These are phyloP conservation scores for Drosophila meridiana DNA, from an alignment of 2,888 invertebrate genomes.

Conservation along the genomic window DNA sequence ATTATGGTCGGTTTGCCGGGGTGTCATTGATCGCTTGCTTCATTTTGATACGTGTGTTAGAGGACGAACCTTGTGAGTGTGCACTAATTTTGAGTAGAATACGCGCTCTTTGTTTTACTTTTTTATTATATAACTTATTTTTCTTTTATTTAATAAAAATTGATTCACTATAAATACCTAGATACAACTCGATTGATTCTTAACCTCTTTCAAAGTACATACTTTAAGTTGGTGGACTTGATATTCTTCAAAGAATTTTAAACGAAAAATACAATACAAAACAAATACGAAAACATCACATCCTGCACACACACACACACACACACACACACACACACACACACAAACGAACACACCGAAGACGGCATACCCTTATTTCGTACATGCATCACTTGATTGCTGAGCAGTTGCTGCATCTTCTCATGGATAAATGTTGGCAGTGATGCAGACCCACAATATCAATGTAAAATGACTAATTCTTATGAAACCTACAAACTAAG, in stretches of 20 bases:
- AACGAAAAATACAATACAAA: conserved; percentile 23
- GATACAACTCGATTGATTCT: conserved; percentile 57
- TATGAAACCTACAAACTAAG: conserved; percentile 57
- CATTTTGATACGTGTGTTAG: conserved; percentile 1
- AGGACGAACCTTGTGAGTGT: conserved; percentile 3
- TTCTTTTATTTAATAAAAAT: conserved; percentile 74
- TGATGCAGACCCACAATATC: conserved; percentile 34
- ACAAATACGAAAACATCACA: conserved; percentile 20
- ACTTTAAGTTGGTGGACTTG: conserved; percentile 51
- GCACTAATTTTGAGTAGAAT: conserved; percentile 17
- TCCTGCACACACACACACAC: neutral
- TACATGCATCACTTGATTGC: conserved; percentile 8
- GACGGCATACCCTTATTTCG: conserved; percentile 10
- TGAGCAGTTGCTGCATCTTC: conserved; percentile 1
- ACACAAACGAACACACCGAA: conserved; percentile 10
- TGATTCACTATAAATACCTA: conserved; percentile 74
- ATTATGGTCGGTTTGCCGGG: conserved; percentile 1
- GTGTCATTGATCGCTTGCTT: conserved; percentile 11
- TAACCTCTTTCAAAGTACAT: conserved; percentile 53
- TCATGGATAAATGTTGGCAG: conserved; percentile 29
- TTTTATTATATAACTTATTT: conserved; percentile 70
- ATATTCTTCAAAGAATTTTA: conserved; percentile 17
- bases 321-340: conserved; percentile 3
- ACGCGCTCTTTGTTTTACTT: conserved; percentile 23
- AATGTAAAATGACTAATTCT: conserved; percentile 30